These are phyloP conservation scores for Phoxinus phoxinus DNA, from an alignment of 2,113 vertebrate species.

Conservation along the genomic window DNA sequence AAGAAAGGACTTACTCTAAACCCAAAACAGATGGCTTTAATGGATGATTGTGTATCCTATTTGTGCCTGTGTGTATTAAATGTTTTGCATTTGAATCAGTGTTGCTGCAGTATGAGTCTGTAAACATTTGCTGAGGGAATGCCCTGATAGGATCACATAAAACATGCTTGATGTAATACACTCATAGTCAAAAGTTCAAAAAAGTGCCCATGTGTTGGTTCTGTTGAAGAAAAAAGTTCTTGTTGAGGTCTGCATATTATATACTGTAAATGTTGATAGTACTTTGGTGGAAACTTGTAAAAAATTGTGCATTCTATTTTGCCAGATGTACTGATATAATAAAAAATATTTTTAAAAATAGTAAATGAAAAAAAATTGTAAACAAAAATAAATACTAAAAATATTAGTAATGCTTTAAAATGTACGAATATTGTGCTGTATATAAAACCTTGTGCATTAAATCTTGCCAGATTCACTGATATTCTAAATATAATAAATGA, in stretches of 20 bases:
- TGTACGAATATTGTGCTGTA: not conserved
- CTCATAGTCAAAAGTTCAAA: not conserved
- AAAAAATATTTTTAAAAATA: not conserved
- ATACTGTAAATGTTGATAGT: not conserved
- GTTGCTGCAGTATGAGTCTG: not conserved
- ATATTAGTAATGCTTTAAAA: not conserved
- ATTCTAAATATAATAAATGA: not conserved
- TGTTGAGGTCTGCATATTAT: not conserved
- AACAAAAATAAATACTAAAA: not conserved
- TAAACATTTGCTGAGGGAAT: slow-evolving; percentile 24
- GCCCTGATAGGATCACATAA: not conserved
- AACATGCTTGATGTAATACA: not conserved
- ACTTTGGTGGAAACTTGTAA: not conserved
- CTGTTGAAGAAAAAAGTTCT: not conserved
- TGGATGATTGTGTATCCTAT: slow-evolving; percentile 65
- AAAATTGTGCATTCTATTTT: not conserved
- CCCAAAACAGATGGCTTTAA: slow-evolving; percentile 70
- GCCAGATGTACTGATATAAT: not conserved
- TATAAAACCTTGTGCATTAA: not conserved
- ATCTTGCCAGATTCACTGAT: not conserved
- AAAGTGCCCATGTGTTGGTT: not conserved
- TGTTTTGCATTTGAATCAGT: slow-evolving; percentile 5
- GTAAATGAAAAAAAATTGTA: not conserved
- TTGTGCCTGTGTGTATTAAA: slow-evolving; percentile 49
- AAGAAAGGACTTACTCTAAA: slow-evolving; percentile 70